Evolutionary conservation across 2,113 vertebrate species (phyloP).

Genomic region (Chauna torquata): DNA sequence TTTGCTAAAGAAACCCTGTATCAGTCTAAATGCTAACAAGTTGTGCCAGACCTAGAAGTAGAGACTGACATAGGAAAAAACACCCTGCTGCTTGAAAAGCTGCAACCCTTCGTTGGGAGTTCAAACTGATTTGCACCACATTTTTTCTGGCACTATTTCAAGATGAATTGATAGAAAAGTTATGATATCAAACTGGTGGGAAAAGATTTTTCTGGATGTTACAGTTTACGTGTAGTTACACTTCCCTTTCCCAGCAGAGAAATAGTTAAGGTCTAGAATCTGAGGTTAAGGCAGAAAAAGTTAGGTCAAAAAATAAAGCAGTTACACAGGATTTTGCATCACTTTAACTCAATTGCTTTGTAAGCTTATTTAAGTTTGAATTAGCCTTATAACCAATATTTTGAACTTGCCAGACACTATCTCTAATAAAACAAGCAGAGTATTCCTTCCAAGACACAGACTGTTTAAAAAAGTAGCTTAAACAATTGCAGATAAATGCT

Average conservation of each 20-base stretch:
- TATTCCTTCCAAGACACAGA: not conserved
- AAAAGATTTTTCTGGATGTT: not conserved
- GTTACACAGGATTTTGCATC: not conserved
- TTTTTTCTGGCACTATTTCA: not conserved
- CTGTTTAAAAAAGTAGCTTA: not conserved
- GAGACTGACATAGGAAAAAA: not conserved
- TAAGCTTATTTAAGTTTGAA: conserved; percentile 22
- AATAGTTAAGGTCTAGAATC: not conserved
- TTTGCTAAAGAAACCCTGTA: not conserved
- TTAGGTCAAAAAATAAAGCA: not conserved
- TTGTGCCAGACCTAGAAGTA: not conserved
- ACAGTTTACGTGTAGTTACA: not conserved
- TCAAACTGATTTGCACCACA: accelerated
- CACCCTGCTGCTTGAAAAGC: not conserved
- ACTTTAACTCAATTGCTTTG: not conserved
- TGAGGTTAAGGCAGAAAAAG: not conserved
- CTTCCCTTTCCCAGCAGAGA: not conserved
- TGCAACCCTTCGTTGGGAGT: not conserved
- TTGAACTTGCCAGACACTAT: not conserved
- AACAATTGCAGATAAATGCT: not conserved
- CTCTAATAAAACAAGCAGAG: not conserved
- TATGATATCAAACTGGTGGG: not conserved
- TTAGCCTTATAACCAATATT: not conserved
- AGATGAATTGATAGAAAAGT: not conserved
- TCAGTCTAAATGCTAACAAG: not conserved